Evolutionary conservation across 2,888 invertebrate genomes (phyloP).

Genomic region (Gastrophysa polygoni): DNA sequence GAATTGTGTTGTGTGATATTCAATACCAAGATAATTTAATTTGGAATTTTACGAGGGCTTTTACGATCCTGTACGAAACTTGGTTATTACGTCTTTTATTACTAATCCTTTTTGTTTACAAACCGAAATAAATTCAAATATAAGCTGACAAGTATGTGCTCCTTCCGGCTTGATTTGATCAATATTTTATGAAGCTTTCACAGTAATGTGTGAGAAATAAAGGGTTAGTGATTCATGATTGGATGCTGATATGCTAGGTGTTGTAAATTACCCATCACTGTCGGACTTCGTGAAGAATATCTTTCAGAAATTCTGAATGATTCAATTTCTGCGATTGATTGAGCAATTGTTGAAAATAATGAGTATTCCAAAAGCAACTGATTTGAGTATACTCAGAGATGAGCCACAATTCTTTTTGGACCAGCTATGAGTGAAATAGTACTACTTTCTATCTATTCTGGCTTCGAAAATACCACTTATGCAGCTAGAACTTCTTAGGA

Average conservation of each 20-base stretch:
- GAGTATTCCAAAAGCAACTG: no score
- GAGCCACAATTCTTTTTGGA: no score
- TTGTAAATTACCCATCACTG: neutral
- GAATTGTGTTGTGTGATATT: conserved; percentile 43
- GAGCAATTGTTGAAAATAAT: no score
- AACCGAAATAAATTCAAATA: conserved; percentile 41
- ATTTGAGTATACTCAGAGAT: no score
- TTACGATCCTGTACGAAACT: conserved; percentile 47
- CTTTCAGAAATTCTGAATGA: no score
- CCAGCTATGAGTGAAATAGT: no score
- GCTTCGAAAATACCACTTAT: no score
- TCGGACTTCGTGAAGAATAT: no score
- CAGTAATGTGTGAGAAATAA: neutral
- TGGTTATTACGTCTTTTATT: conserved; percentile 48
- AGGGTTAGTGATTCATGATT: conserved; percentile 1
- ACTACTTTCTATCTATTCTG: no score
- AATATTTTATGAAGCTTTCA: neutral
- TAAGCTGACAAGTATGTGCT: conserved; percentile 27
- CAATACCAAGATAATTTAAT: conserved; percentile 52
- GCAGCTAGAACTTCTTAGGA: no score
- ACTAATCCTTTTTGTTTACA: conserved; percentile 46
- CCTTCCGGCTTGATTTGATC: conserved; percentile 6
- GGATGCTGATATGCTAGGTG: neutral
- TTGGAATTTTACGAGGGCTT: conserved; percentile 50
- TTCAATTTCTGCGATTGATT: no score